Evolutionary conservation across 1,140 invertebrate species (phyloP).

Genomic region (Magallana gigas): DNA sequence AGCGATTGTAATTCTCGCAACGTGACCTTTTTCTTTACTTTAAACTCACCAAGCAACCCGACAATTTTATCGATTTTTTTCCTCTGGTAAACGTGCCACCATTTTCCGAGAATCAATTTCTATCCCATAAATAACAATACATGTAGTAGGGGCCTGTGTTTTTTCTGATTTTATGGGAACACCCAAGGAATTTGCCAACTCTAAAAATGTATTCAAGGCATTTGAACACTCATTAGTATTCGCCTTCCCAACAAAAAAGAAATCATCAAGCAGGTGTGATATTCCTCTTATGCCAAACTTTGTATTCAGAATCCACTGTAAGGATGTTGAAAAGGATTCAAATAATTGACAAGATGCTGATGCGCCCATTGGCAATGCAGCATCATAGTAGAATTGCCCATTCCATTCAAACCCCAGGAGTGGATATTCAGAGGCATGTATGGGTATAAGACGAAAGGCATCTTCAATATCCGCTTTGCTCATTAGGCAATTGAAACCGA

Average conservation of each 20-base stretch:
- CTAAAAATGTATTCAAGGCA: constrained; percentile 29
- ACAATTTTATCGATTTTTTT: constrained; percentile 46
- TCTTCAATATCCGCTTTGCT: constrained; percentile 51
- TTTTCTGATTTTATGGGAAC: constrained; percentile 34
- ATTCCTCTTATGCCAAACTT: not conserved
- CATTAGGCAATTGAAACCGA: constrained; percentile 10
- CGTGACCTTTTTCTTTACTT: not conserved
- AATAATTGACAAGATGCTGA: constrained; percentile 37
- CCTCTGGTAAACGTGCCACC: constrained; percentile 38
- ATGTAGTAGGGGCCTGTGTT: not conserved
- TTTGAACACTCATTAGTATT: not conserved
- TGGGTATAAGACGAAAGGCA: constrained; percentile 45
- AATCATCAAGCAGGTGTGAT: constrained; percentile 54
- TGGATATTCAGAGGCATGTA: constrained; percentile 42
- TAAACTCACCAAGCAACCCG: not conserved
- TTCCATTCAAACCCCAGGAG: constrained; percentile 47
- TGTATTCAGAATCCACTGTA: constrained; percentile 45
- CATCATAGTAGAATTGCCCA: constrained; percentile 44
- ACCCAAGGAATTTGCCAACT: not conserved
- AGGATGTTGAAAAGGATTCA: constrained; percentile 47
- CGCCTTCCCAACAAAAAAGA: constrained; percentile 49
- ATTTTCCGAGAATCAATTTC: constrained; percentile 12
- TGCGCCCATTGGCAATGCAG: constrained; percentile 45
- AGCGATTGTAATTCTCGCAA: constrained; percentile 53
- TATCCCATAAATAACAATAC: constrained; percentile 21